A percentile compares a stretch with the other conserved stretches of the same genome.
Evolutionary conservation across 2,113 vertebrate species (phyloP).

Genomic region (Dicaeum eximium): DNA sequence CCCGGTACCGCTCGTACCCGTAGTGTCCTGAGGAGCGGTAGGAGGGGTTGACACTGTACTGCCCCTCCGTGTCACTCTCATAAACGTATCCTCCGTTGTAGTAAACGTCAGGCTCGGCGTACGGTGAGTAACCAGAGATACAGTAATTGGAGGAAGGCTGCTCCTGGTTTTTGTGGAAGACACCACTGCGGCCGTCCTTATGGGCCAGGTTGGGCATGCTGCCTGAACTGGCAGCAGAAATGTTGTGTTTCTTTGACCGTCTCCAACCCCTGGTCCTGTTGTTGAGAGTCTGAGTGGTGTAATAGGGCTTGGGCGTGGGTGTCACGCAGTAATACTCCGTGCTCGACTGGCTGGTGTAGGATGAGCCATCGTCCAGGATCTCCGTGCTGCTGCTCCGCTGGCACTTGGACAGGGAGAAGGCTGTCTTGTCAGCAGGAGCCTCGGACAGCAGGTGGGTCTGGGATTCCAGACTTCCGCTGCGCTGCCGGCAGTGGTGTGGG

Average conservation of each 20-base stretch:
- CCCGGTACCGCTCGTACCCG: slow-evolving; percentile 68
- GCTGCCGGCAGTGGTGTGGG: slow-evolving; percentile 83
- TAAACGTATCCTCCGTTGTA: slow-evolving; percentile 79
- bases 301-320: slow-evolving; percentile 66
- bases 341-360: slow-evolving; percentile 96
- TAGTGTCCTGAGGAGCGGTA: slow-evolving; percentile 77
- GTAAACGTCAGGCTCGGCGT: slow-evolving; percentile 78
- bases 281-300: slow-evolving; percentile 75
- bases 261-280: slow-evolving; percentile 79
- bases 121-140: slow-evolving; percentile 80
- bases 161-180: slow-evolving; percentile 71
- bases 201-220: slow-evolving; percentile 96
- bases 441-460: slow-evolving; percentile 82
- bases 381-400: slow-evolving; percentile 95
- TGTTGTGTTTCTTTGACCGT: slow-evolving; percentile 81
- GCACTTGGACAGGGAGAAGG: slow-evolving; percentile 73
- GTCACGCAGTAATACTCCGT: slow-evolving; percentile 79
- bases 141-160: slow-evolving; percentile 84
- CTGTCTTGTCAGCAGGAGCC: slow-evolving; percentile 62
- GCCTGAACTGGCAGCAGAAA: slow-evolving; percentile 82
- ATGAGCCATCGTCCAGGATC: slow-evolving; percentile 90
- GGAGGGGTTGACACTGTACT: slow-evolving; percentile 88
- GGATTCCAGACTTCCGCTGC: slow-evolving; percentile 93
- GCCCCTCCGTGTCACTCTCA: slow-evolving; percentile 88
- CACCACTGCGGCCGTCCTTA: slow-evolving; percentile 75